A percentile compares a stretch with the other conserved stretches of the same genome.
phyloP scores from a whole-genome alignment of 2,113 vertebrate species.

The Amia ocellicauda region DNA sequence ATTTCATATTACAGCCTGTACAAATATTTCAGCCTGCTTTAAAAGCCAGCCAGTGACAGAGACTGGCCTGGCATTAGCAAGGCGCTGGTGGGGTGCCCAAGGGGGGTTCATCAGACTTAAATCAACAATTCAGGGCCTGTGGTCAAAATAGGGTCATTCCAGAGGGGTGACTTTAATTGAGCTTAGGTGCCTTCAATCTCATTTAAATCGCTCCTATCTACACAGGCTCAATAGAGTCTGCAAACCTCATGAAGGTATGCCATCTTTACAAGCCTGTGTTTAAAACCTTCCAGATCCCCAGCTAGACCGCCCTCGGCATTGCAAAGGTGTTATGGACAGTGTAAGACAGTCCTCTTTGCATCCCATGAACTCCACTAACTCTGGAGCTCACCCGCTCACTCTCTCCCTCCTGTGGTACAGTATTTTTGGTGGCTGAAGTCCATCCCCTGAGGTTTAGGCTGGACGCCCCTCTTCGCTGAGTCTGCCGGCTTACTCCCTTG shows the following conservation, averaged over 20 bases:
- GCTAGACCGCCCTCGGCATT: no score
- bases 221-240: background rate
- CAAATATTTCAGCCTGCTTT: background rate
- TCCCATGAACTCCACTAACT: background rate
- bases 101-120: slow-evolving; percentile 10
- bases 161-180: background rate
- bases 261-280: slow-evolving; percentile 3
- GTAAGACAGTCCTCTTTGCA: no score
- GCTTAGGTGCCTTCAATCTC: slow-evolving; percentile 16
- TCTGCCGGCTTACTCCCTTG: background rate
- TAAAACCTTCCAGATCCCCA: background rate
- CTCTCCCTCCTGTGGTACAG: background rate
- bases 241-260: background rate
- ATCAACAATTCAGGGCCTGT: slow-evolving; percentile 13
- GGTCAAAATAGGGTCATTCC: slow-evolving; percentile 1
- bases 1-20: no score
- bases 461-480: background rate
- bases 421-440: background rate
- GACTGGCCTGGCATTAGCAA: background rate
- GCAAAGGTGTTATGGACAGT: background rate
- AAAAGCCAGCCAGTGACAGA: background rate
- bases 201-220: slow-evolving; percentile 7
- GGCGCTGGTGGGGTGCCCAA: no score
- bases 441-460: background rate
- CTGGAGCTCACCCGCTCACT: background rate